Base-by-base conservation (phyloP, 23 tunicate species). In the Diplosoma virens region DNA sequence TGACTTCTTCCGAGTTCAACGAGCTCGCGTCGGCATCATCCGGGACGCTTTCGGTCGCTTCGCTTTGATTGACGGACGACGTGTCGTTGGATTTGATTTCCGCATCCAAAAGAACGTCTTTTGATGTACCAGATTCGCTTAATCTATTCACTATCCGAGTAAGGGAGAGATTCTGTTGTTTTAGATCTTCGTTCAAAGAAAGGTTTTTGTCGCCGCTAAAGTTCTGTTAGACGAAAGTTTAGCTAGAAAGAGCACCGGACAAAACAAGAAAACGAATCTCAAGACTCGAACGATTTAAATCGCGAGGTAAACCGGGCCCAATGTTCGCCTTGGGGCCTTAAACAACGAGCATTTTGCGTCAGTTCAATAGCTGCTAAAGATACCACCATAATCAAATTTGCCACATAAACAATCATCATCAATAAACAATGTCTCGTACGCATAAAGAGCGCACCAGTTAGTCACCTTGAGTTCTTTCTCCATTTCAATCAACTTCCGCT, bases 381-480 rank as follows among this genome's bases (percentile, higher is more conserved):
- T n/a, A n/a, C n/a, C n/a, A n/a, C n/a, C n/a, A n/a, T n/a, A n/a
- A n/a, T n/a, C n/a, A n/a, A n/a, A n/a, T n/a, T n/a, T n/a, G n/a
- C n/a, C n/a, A n/a, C n/a, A n/a, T n/a, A n/a, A n/a, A n/a, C n/a
- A n/a, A n/a, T n/a, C n/a, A n/a, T n/a, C n/a, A n/a, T n/a, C n/a
- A n/a, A n/a, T n/a, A n/a, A n/a, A n/a, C n/a, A n/a, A n/a, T n/a
- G n/a, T n/a, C n/a, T n/a, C n/a, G n/a, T n/a, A n/a, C n/a, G n/a
- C n/a, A n/a, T n/a, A n/a, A n/a, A n/a, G n/a, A n/a, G n/a, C n/a
- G n/a, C n/a, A n/a, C n/a, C n/a, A n/a, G n/a, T n/a, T n/a, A n/a
- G n/a, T 30, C 37, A 89, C 96, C 96, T 67, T 80, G 35, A 89
- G 24, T 47, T 89, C 88, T 68, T 78, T 71, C 47, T 89, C 96